Evolutionary conservation across 2,797 vertebrate genomes (phyloP).

Genomic region (Carduelis carduelis): DNA sequence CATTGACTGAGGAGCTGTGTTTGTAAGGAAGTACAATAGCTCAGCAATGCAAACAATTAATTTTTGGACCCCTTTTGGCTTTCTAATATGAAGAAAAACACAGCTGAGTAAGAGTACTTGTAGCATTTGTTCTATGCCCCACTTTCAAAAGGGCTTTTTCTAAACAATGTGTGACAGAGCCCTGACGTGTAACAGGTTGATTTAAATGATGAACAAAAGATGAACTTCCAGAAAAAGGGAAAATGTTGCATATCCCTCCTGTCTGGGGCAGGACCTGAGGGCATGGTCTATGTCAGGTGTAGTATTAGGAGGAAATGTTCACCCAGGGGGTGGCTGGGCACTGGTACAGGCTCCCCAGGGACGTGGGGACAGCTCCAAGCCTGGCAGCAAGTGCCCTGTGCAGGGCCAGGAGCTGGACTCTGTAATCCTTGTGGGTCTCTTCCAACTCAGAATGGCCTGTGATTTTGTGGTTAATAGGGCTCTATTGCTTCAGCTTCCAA

Average conservation of each 20-base stretch:
- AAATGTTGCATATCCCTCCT: background rate
- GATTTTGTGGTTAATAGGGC: background rate
- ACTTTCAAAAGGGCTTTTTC: background rate
- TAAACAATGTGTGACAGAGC: background rate
- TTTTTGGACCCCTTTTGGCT: background rate
- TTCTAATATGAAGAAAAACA: background rate
- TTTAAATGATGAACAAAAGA: background rate
- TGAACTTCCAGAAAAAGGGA: background rate
- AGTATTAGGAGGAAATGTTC: background rate
- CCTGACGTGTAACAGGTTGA: background rate
- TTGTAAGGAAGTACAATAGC: background rate
- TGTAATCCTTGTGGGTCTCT: background rate
- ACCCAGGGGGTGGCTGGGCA: background rate
- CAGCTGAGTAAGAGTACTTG: background rate
- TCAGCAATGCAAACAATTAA: background rate
- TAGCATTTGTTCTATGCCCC: background rate
- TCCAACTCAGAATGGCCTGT: background rate
- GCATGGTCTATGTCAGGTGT: background rate
- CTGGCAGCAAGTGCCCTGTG: background rate
- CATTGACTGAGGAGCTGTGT: background rate
- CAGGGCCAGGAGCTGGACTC: background rate
- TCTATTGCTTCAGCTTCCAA: slow-evolving; percentile 7
- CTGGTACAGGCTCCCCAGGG: background rate
- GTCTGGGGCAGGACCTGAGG: background rate
- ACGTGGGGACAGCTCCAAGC: background rate